Evolutionary conservation across 2,888 invertebrate genomes (phyloP).

Genomic region (Anticlea derivata): DNA sequence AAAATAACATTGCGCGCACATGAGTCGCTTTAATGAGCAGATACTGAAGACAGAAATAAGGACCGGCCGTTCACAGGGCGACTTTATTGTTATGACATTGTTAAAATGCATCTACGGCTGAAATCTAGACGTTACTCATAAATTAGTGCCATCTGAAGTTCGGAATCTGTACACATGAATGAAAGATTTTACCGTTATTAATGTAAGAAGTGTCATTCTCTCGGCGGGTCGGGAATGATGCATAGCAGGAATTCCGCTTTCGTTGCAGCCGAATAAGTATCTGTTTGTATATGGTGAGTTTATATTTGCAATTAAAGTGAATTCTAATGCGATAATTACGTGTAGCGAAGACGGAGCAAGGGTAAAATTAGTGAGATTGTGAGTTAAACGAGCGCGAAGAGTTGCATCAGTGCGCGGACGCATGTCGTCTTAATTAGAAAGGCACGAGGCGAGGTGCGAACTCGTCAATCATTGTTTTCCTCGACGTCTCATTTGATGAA

Average conservation of each 20-base stretch:
- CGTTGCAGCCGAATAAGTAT: constrained; percentile 1
- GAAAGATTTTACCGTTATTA: constrained; percentile 32
- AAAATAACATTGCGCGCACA: constrained; percentile 66
- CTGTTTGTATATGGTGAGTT: constrained; percentile 3
- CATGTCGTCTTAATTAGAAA: constrained; percentile 81
- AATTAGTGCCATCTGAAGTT: constrained; percentile 43
- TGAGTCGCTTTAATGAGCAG: constrained; percentile 78
- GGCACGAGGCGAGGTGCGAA: constrained; percentile 78
- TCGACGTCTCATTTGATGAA: constrained; percentile 64
- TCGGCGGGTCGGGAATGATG: constrained; percentile 7
- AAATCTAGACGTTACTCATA: constrained; percentile 57
- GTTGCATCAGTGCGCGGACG: constrained; percentile 66
- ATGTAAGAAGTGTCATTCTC: constrained; percentile 17
- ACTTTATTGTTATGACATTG: constrained; percentile 79
- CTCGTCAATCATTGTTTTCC: constrained; percentile 80
- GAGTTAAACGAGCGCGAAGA: constrained; percentile 66
- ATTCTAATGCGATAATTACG: constrained; percentile 42
- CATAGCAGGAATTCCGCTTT: constrained; percentile 3
- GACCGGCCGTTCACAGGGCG: constrained; percentile 68
- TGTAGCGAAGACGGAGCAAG: constrained; percentile 38
- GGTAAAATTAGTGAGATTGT: constrained; percentile 57
- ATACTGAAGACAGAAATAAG: constrained; percentile 82
- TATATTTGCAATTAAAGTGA: constrained; percentile 21
- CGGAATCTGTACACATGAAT: constrained; percentile 30
- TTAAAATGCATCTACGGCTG: constrained; percentile 66